Conservation (phyloP, 1,140 invertebrate genomes). For the Hesperophylax magnus region DNA sequence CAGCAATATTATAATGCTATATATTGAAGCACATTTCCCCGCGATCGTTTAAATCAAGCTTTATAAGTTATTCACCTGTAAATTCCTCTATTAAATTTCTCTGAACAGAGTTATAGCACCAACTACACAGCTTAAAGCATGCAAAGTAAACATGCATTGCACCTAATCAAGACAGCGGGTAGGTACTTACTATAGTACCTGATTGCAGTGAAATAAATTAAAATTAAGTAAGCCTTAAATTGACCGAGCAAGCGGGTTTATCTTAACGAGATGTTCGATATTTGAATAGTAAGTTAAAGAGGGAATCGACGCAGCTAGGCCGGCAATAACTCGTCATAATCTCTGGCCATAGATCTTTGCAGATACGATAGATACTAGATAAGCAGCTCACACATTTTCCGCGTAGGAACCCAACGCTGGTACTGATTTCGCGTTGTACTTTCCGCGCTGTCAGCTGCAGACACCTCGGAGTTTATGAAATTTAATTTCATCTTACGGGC, state of each 20-base stretch:
- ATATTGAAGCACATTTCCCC: too few species aligned
- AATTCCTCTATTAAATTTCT: too few species aligned
- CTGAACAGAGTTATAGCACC: too few species aligned
- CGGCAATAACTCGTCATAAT: constrained; percentile 34
- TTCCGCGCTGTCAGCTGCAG: neutral
- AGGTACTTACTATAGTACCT: too few species aligned
- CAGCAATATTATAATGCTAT: too few species aligned
- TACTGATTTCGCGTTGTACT: neutral
- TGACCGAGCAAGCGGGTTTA: neutral
- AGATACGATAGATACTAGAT: neutral
- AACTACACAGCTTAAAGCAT: too few species aligned
- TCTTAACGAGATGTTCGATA: constrained; percentile 26
- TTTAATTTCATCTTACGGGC: constrained; percentile 10
- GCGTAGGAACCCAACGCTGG: neutral
- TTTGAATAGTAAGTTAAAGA: constrained; percentile 24
- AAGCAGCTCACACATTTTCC: neutral
- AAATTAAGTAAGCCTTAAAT: too few species aligned
- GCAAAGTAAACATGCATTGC: too few species aligned
- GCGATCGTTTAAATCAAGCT: too few species aligned
- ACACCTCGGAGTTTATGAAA: constrained; percentile 18
- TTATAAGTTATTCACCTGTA: too few species aligned
- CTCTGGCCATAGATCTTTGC: constrained; percentile 2
- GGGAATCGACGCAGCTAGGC: neutral
- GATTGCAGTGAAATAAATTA: too few species aligned
- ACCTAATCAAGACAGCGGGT: too few species aligned